These are phyloP conservation scores for Lophochroa leadbeateri DNA, from an alignment of 2,113 vertebrate species.

Conservation along the genomic window DNA sequence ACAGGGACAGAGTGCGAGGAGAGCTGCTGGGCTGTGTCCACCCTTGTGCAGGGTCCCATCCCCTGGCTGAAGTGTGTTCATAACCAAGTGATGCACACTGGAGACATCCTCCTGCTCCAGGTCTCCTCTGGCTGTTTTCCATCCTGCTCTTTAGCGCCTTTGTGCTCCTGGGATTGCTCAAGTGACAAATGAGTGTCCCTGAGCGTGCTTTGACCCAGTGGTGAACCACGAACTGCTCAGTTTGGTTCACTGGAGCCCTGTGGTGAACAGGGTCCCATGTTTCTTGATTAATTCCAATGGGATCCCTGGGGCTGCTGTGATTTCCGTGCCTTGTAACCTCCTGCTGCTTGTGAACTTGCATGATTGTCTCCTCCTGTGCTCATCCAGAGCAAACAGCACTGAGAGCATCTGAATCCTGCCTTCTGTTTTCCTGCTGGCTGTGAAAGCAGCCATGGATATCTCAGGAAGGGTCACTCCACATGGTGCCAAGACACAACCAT, in stretches of 20 bases:
- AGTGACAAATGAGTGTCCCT: neutral
- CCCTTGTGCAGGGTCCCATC: neutral
- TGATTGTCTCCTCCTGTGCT: neutral
- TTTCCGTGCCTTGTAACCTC: neutral
- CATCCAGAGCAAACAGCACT: neutral
- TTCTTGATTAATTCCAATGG: neutral
- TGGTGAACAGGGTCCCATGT: neutral
- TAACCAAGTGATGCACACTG: neutral
- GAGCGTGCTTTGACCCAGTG: neutral
- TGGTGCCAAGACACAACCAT: neutral
- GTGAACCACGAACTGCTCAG: neutral
- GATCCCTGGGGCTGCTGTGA: neutral
- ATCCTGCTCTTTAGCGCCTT: neutral
- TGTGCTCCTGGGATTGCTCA: neutral
- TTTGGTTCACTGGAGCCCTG: neutral
- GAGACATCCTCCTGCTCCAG: neutral
- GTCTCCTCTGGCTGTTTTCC: neutral
- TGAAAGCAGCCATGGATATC: neutral
- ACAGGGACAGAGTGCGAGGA: neutral
- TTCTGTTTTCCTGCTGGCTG: neutral
- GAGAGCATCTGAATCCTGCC: neutral
- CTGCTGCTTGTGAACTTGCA: neutral
- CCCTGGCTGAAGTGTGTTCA: neutral
- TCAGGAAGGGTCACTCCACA: neutral
- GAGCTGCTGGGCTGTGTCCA: neutral